Conservation (phyloP, 2,888 invertebrate genomes). For the Thymelicus sylvestris region DNA sequence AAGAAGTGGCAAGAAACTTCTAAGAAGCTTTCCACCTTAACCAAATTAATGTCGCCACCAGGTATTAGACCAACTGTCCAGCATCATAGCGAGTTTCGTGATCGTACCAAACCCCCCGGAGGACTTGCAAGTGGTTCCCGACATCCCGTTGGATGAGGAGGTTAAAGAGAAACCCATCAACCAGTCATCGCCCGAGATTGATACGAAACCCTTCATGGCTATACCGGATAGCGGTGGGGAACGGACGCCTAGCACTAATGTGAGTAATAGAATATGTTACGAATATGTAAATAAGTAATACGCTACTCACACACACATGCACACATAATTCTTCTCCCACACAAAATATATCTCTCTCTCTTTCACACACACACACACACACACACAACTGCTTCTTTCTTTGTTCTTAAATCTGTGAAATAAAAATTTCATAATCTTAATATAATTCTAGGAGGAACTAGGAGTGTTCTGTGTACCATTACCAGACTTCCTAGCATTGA, state of each 20-base stretch:
- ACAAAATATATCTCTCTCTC: too few relatives aligned
- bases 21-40: too few relatives aligned
- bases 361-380: too few relatives aligned
- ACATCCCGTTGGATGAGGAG: constrained; percentile 71
- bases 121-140: constrained; percentile 85
- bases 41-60: constrained; percentile 43
- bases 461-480: constrained; percentile 76
- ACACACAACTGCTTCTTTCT: too few relatives aligned
- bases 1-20: too few relatives aligned
- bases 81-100: constrained; percentile 84
- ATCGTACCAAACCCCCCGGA: constrained; percentile 74
- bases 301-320: too few relatives aligned
- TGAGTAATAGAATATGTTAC: constrained; percentile 48
- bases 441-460: constrained; percentile 68
- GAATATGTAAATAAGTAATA: neutral
- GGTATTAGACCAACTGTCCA: constrained; percentile 84
- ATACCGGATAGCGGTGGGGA: constrained; percentile 58
- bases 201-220: constrained; percentile 59
- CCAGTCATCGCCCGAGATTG: constrained; percentile 55
- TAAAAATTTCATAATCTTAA: neutral
- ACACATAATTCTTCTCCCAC: too few relatives aligned
- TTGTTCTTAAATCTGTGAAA: too few relatives aligned
- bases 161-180: constrained; percentile 50
- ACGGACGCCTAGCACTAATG: constrained; percentile 59
- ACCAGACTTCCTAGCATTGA: constrained; percentile 70